Percentiles rank a stretch among this genome's conserved stretches.
phyloP scores from a whole-genome alignment of 2,888 invertebrate species.

The Eurytoma californica region DNA sequence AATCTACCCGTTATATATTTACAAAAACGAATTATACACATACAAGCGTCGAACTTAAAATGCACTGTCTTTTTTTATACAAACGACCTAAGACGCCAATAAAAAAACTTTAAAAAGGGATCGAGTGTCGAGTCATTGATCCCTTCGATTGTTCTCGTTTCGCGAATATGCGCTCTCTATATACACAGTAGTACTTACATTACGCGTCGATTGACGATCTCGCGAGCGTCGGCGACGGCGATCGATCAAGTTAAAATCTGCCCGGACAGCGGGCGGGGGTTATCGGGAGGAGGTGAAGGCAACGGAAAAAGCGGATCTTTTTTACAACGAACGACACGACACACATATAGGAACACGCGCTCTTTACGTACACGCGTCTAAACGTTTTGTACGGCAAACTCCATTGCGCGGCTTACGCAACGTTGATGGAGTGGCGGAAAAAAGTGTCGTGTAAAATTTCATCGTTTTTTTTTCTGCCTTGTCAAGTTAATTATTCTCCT shows the following conservation, averaged over 20 bases:
- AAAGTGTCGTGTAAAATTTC: constrained; percentile 2
- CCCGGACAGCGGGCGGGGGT: not conserved
- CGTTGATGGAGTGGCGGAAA: not conserved
- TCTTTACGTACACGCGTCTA: not conserved
- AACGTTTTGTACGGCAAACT: constrained; percentile 16
- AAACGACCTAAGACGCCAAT: not conserved
- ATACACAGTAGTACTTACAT: not conserved
- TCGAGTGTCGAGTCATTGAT: constrained; percentile 23
- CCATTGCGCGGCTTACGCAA: not conserved
- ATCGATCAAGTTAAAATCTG: constrained; percentile 22
- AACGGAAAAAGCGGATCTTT: constrained; percentile 11
- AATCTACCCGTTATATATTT: no score
- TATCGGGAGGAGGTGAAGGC: not conserved
- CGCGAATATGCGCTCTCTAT: constrained; percentile 7
- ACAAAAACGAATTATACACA: no score
- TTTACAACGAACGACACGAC: constrained; percentile 31
- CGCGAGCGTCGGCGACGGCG: constrained; percentile 5
- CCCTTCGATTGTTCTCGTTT: constrained; percentile 41
- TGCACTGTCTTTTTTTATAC: not conserved
- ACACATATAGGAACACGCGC: not conserved
- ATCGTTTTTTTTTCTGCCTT: not conserved
- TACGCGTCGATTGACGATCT: not conserved
- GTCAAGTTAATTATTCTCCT: not conserved
- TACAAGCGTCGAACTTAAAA: no score
- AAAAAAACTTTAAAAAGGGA: not conserved